phyloP scores from a whole-genome alignment of 1,140 invertebrate genomes.

The Magallana ariakensis region DNA sequence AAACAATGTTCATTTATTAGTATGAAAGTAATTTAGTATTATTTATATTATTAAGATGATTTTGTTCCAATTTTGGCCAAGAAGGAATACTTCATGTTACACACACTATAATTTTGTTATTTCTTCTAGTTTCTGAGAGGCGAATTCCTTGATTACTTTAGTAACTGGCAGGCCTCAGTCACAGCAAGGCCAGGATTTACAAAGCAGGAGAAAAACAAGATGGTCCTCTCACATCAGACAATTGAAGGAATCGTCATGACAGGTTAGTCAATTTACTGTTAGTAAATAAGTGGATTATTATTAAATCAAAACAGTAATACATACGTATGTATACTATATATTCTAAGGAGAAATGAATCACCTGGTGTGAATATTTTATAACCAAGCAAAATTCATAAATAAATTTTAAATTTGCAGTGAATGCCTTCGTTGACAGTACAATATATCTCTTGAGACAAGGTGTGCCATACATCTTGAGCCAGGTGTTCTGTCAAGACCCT shows the following conservation, averaged over 20 bases:
- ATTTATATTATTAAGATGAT: no score
- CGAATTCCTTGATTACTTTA: neutral
- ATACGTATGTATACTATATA: no score
- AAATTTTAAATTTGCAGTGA: neutral
- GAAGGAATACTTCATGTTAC: no score
- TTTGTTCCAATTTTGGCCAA: no score
- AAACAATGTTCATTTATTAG: no score
- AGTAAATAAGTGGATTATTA: neutral
- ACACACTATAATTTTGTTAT: neutral
- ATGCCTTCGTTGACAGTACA: neutral
- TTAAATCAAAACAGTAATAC: no score
- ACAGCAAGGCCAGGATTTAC: neutral
- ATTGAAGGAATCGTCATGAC: neutral
- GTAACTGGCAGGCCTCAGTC: neutral
- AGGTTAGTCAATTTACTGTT: neutral
- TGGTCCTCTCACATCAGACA: neutral
- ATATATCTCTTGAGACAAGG: neutral
- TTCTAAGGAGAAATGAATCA: no score
- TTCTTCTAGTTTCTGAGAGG: neutral
- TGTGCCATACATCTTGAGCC: conserved; percentile 45
- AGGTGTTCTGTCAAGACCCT: conserved; percentile 52
- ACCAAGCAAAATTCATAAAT: no score
- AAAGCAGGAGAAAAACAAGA: conserved; percentile 1
- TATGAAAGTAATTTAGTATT: no score
- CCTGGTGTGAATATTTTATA: no score